Evolutionary conservation across 2,797 vertebrate genomes (phyloP).

Genomic region (Thamnophis elegans): DNA sequence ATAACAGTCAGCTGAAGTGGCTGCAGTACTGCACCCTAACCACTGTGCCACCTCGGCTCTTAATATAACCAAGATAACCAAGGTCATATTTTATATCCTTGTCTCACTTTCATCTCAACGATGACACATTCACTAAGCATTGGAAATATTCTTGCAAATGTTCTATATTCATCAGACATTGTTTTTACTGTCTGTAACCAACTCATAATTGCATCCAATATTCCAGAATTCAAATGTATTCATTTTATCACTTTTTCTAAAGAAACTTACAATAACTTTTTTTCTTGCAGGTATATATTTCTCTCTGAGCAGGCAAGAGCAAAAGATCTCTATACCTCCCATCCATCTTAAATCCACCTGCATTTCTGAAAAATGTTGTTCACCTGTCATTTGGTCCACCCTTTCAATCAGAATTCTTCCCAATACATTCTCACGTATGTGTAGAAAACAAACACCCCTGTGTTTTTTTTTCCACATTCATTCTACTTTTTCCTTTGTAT

Average conservation of each 20-base stretch:
- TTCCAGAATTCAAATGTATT: not conserved
- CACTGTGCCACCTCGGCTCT: too few species aligned
- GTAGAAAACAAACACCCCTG: not conserved
- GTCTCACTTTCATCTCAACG: not conserved
- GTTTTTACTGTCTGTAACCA: not conserved
- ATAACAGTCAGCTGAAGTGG: too few species aligned
- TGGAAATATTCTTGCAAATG: not conserved
- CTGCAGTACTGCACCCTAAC: too few species aligned
- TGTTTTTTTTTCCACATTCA: not conserved
- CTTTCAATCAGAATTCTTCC: not conserved
- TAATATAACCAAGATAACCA: too few species aligned
- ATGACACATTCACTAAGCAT: not conserved
- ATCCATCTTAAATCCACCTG: not conserved
- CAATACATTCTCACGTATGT: not conserved
- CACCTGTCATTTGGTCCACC: not conserved
- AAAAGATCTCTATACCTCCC: not conserved
- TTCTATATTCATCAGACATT: not conserved
- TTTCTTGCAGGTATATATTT: not conserved
- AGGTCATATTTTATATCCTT: not conserved
- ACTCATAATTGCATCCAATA: not conserved
- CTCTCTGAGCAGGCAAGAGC: not conserved
- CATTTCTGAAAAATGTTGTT: not conserved
- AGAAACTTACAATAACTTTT: not conserved
- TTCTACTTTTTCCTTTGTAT: not conserved
- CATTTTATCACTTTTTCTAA: not conserved